These are phyloP conservation scores for Monopterus albus DNA, from an alignment of 2,113 vertebrate genomes.

Conservation along the genomic window DNA sequence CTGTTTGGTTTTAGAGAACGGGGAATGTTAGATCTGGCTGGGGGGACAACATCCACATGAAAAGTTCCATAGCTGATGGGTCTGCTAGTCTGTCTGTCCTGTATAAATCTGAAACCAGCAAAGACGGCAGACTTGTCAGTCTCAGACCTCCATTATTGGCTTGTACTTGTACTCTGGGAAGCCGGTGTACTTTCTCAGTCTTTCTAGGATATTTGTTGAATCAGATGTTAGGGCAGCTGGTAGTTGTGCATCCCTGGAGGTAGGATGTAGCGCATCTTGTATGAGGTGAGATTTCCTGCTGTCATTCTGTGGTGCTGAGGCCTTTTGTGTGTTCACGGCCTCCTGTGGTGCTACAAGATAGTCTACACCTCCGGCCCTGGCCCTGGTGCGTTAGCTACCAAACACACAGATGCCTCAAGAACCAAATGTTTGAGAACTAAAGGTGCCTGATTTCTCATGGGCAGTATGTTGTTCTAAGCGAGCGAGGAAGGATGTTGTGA, in stretches of 20 bases:
- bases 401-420: slow-evolving; percentile 58
- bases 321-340: slow-evolving; percentile 60
- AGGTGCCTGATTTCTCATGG: slow-evolving; percentile 10
- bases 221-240: slow-evolving; percentile 37
- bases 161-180: slow-evolving; percentile 26
- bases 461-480: slow-evolving; percentile 2
- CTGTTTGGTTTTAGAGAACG: slow-evolving; percentile 41
- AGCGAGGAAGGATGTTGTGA: slow-evolving; percentile 18
- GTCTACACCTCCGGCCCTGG: slow-evolving; percentile 61
- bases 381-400: slow-evolving; percentile 53
- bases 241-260: slow-evolving; percentile 27
- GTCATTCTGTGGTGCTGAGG: slow-evolving; percentile 76
- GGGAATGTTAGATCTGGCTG: slow-evolving; percentile 14
- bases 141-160: slow-evolving; percentile 52
- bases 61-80: slow-evolving; percentile 50
- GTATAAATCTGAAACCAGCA: slow-evolving; percentile 81
- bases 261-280: slow-evolving; percentile 38
- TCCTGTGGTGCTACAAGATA: slow-evolving; percentile 75
- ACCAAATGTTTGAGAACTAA: slow-evolving; percentile 18
- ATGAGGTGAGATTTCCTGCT: slow-evolving; percentile 59
- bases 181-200: slow-evolving; percentile 24
- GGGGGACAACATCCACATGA: slow-evolving; percentile 24
- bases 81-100: slow-evolving; percentile 74
- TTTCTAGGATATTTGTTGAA: slow-evolving; percentile 13
- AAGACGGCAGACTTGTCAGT: slow-evolving; percentile 72